Evolutionary conservation across 2,113 vertebrate genomes (phyloP), one percentile per base, ranked within the genome.

Genomic region (Chaetodon auriga): DNA sequence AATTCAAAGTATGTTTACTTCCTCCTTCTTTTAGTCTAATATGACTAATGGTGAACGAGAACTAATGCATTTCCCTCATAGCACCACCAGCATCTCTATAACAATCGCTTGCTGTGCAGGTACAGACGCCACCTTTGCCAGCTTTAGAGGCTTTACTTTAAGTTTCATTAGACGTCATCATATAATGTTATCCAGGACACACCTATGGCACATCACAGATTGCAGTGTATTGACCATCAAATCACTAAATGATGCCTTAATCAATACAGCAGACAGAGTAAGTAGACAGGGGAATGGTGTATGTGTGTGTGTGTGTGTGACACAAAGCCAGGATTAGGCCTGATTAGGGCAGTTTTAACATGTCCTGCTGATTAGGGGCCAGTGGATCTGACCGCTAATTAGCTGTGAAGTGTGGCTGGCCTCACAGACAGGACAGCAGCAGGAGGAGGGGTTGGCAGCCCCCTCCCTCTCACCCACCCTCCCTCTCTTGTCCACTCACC

Each of bases 331-430:
- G 94, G 93, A 95, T 95, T 95, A 95, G 89, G 79, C 55, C 90
- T 95, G 94, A 96, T 95, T 95, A 94, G 93, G 92, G 89, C 91
- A 93, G 93, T 93, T 96, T 96, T 95, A 96, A 95, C 94, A 92
- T 93, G 92, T 93, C 92, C 90, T 91, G 90, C 90, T 94, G 92
- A 95, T 95, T 94, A 94, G 92, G 90, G 83, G 90, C 87, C 91
- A 90, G 83, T 90, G 87, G 85, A 93, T 92, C 89, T 93, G 92
- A 89, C 87, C 89, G 73, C 88, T 94, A 95, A 95, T 95, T 95
- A 95, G 81, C 87, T 89, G 88, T 95, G 91, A 94, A 95, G 95
- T 95, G 94, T 92, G 92, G 90, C 92, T 83, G 86, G 86, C 80
- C 74, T 63, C 85, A 91, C 85, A 90, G 87, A 89, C 91, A 90